Base-by-base conservation (phyloP, 2,888 invertebrate species). In the Loripinus fragilis region DNA sequence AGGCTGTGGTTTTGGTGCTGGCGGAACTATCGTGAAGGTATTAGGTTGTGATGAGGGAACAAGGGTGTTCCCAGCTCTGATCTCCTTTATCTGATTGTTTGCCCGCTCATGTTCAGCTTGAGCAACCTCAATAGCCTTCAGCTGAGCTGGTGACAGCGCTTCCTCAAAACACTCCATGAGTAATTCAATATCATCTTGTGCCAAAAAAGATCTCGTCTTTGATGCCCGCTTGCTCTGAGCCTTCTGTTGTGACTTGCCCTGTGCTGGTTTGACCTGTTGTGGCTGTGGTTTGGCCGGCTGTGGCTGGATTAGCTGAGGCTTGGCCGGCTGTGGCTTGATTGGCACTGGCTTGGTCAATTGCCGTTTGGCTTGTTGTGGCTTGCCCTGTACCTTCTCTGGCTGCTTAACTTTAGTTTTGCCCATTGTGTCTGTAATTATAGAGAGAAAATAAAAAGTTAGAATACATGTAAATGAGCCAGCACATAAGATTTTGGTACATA, bases 101-200 rank as follows among this genome's bases (percentile, higher is more conserved):
- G 83, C 85, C 52, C 83, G 86, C 15, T 90, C 88, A 89, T 96
- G 96, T 88, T 96, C 96, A 80, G 95, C 95, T 83, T 96, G 95
- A 12, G 95, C 95, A 92, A 95, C 95, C 83, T 95, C 95, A 85
- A 95, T 95, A 0, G 95, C 95, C 64, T 95, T 95, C 25, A 95
- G 91, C 91, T 97, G 97, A 0, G 94, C 95, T 71, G 95, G 95
- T 0, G 95, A 95, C 0, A 97, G 94, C 60, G 96, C 96, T 80
- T 97, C 97, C 48, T 96, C 95, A 95, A 95, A 95, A 90, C 96
- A 96, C 86, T 96, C 96, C 90, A 97, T 94, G 73, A 81, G 76
- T 35, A 91, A 70, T 64, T 89, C 88, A 23, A 85, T 71, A 0
- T 71, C 79, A 10, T 25, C 17, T 23, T 12, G 8, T 8, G 60